Conservation (phyloP, 2,113 vertebrate genomes). For the Anseranas semipalmata region DNA sequence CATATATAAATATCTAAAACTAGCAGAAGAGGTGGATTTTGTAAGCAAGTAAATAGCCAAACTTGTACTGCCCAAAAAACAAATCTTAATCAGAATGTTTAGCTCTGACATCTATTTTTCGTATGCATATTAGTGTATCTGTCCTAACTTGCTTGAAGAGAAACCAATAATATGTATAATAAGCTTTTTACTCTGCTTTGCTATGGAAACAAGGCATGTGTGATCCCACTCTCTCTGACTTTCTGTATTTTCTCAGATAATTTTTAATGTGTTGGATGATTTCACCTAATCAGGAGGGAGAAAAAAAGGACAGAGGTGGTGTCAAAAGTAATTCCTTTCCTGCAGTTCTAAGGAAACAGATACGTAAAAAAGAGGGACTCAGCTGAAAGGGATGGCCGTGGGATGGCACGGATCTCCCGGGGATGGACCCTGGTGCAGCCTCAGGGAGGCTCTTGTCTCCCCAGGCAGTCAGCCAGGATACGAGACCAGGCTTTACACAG, state of each 20-base stretch:
- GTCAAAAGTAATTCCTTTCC: not conserved
- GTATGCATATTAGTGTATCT: slow-evolving; percentile 54
- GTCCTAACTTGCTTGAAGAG: slow-evolving; percentile 51
- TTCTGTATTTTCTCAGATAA: slow-evolving; percentile 46
- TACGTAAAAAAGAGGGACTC: not conserved
- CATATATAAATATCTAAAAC: not conserved
- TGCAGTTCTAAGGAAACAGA: not conserved
- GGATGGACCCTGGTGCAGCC: rapidly evolving
- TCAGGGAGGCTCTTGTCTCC: not conserved
- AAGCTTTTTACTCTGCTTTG: slow-evolving; percentile 53
- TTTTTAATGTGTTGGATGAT: slow-evolving; percentile 52
- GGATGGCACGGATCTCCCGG: not conserved
- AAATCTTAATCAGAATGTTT: slow-evolving; percentile 2
- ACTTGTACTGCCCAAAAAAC: not conserved
- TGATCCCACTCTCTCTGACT: slow-evolving; percentile 35
- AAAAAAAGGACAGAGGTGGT: not conserved
- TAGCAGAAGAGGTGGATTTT: not conserved
- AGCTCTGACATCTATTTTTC: slow-evolving; percentile 33
- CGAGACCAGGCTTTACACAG: not conserved
- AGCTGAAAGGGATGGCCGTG: not conserved
- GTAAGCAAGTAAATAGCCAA: not conserved
- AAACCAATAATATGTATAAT: slow-evolving; percentile 39
- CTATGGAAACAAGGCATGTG: slow-evolving; percentile 67
- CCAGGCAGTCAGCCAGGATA: rapidly evolving
- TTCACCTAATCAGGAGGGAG: slow-evolving; percentile 14